Base-by-base conservation (phyloP, 2,888 invertebrate species). In the Spatulosminthurus flaviceps region DNA sequence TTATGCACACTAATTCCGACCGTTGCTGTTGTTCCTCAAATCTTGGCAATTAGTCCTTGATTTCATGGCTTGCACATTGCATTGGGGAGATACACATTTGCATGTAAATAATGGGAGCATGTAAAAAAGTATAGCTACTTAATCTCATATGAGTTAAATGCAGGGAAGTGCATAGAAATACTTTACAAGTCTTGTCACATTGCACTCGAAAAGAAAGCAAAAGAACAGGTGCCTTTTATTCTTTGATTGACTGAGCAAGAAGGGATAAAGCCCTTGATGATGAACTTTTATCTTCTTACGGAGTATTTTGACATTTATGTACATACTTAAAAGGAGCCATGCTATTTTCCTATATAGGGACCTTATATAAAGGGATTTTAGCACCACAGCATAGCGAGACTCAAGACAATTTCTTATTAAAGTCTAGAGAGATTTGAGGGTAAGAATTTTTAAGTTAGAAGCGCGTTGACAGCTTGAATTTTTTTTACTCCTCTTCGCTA, bases 201-300 rank as follows among this genome's bases (percentile, higher is more conserved):
- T 16, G 24, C 2, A 64, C 24, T 24, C 64, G 64, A 24, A n/a
- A 26, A 64, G 64, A 64, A 64, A 64, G 26, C 64, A 4, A 22
- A 16, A 22, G 64, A 64, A 64, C 64, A 64, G 64, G 64, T 64
- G 64, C 64, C 64, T 64, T 64, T 64, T 64, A 64, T 64, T 64
- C 24, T 64, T 24, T 64, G 24, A 26, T 4, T 64, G 26, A 64
- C 24, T 24, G 16, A 64, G 2, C 22, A n/a, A n/a, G n/a, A n/a
- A n/a, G n/a, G n/a, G n/a, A 64, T 64, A 64, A 64, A 64, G 24
- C 19, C 64, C 64, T 26, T 51, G 51, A 26, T 22, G 22, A 61
- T 34, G 34, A 7, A 34, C 34, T 34, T 34, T 34, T n/a, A n/a
- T n/a, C n/a, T n/a, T n/a, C n/a, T n/a, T n/a, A n/a, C 41, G 13